A percentile compares a stretch with the other conserved stretches of the same genome.
These are phyloP conservation scores for Pteria penguin DNA, from an alignment of 2,888 invertebrate genomes.

Conservation along the genomic window DNA sequence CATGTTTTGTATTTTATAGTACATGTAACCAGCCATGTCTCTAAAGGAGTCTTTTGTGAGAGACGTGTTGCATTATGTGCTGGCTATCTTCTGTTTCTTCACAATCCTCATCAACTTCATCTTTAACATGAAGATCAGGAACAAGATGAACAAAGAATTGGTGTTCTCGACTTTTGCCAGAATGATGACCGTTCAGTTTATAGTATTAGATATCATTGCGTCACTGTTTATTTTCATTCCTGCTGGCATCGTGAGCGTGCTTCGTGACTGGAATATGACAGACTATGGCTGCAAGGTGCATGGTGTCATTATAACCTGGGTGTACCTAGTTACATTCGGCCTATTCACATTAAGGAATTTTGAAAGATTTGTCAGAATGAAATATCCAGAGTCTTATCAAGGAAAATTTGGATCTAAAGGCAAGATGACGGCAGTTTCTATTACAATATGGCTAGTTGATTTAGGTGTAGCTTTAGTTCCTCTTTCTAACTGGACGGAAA, in stretches of 20 bases:
- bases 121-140: not conserved
- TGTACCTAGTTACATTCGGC: conserved; percentile 8
- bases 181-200: conserved; percentile 18
- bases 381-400: not conserved
- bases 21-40: too few species aligned
- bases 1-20: too few species aligned
- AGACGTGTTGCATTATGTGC: conserved; percentile 10
- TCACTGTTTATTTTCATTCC: conserved; percentile 9
- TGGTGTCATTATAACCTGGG: conserved; percentile 11
- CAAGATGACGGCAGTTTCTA: not conserved
- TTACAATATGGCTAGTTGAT: conserved; percentile 16
- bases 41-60: conserved; percentile 8
- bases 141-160: conserved; percentile 7
- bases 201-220: conserved; percentile 2
- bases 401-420: conserved; percentile 1
- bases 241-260: conserved; percentile 2
- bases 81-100: not conserved
- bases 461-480: conserved; percentile 5
- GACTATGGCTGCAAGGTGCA: conserved; percentile 8
- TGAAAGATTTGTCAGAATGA: conserved; percentile 7
- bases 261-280: conserved; percentile 1
- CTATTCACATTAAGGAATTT: conserved; percentile 3
- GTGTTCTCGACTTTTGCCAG: conserved; percentile 2
- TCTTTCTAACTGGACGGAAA: conserved; percentile 5
- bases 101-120: not conserved